Evolutionary conservation across 2,113 vertebrate genomes (phyloP).

Genomic region (Eulemur rufifrons): DNA sequence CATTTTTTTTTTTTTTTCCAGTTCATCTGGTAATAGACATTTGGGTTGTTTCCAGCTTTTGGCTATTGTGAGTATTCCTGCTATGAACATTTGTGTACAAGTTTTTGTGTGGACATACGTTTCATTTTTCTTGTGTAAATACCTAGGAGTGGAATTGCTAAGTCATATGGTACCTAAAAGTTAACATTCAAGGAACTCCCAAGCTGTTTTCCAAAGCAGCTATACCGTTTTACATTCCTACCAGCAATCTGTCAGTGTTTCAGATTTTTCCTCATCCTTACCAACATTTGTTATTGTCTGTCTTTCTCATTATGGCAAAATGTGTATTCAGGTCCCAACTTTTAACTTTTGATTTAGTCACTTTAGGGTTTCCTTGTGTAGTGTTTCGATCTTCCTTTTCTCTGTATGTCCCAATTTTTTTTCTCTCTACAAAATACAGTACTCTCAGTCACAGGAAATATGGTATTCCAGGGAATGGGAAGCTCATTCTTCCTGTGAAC

Average conservation of each 20-base stretch:
- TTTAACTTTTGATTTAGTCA: conserved; percentile 14
- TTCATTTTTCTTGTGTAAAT: not conserved
- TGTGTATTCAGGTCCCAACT: not conserved
- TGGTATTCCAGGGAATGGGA: not conserved
- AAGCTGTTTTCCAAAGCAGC: not conserved
- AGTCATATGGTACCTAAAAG: not conserved
- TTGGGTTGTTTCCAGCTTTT: not conserved
- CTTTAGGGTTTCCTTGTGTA: not conserved
- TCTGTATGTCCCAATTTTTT: not conserved
- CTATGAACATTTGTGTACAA: not conserved
- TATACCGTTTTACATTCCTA: not conserved
- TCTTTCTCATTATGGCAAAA: not conserved
- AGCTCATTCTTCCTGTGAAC: not conserved
- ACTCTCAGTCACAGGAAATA: not conserved
- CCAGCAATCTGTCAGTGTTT: not conserved
- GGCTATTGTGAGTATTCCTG: not conserved
- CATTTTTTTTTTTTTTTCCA: not conserved
- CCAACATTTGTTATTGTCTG: not conserved
- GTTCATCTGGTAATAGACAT: not conserved
- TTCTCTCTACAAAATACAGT: not conserved
- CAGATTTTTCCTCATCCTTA: not conserved
- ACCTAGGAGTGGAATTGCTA: not conserved
- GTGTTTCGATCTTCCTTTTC: not conserved
- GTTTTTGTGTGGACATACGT: not conserved
- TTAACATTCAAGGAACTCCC: not conserved